Base-by-base conservation (phyloP, 2,797 vertebrate genomes). In the Typhlichthys eigenmanni region DNA sequence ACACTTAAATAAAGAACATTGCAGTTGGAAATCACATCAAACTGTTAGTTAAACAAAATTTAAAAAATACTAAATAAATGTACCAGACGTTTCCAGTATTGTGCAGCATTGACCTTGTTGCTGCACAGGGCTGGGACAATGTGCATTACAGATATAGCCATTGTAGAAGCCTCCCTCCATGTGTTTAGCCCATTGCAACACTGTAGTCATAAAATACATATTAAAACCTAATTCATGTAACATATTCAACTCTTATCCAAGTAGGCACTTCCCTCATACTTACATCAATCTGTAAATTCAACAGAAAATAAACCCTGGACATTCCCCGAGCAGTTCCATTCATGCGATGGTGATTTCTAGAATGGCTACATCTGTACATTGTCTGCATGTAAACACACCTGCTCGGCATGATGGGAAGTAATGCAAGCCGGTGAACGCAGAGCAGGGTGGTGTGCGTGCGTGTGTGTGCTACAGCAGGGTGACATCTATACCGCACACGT, bases 111-210 rank as follows among this genome's bases (percentile, higher is more conserved):
- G 85, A 87, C 79, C 86, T 81, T 71, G 64, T 64, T 81, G 81
- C 82, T 75, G 82, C 78, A 76, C 56, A 74, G 80, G 82, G 78
- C 76, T 66, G 60, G 5, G 72, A 64, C 79, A 61, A 66, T 64
- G 66, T 68, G 72, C 83, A 71, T 71, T 70, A 90, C 79, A 86
- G 84, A 80, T 80, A 79, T 58, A 85, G 83, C 87, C 85, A 85
- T 87, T 88, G 86, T 87, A 83, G 74, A 72, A 85, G 76, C 79
- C 84, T 76, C 80, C 80, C 75, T 69, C 77, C 80, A 76, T 79
- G 82, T 80, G 78, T 87, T 80, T 87, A 86, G 85, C 85, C 81
- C 77, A 77, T 84, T 80, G 80, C 83, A 80, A 66, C 72, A 59
- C 76, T 52, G 78, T 81, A 87, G 86, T 80, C 80, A 84, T 76